Evolutionary conservation across 2,888 invertebrate species (phyloP), one percentile per base, ranked within the genome.

Genomic region (Mythimna impura): DNA sequence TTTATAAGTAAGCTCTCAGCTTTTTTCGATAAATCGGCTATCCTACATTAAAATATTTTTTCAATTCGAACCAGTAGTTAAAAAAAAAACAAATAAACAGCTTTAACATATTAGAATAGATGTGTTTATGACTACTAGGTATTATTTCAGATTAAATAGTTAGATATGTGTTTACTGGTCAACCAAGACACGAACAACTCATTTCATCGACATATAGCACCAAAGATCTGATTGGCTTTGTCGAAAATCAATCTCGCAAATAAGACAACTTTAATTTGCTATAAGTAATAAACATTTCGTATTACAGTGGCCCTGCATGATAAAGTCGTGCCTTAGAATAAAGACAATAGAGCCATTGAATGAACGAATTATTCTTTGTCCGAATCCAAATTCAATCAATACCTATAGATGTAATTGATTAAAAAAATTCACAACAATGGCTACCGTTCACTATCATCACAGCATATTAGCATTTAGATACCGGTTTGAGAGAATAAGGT

Each of bases 401-500:
- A 14, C 2, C 3, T 47, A 47, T 47, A 47, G 47, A 47, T 47
- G 0, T 47, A 47, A 47, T 20, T 20, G 17, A 47, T 47, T 20
- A 17, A 47, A 47, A 43, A 47, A 47, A 17, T 47, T 17, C 20
- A 17, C 7, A 70, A 83, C 79, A 79, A 81, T 73, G 22, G 55
- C 64, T 73, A 61, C 58, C 50, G 57, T 54, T 43, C 7, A 47
- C 22, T 71, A 57, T 47, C 50, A 72, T 69, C 43, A 54, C 20
- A 58, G 40, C 25, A 62, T 73, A 66, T 52, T 69, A 52, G 6
- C 7, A 10, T 22, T 40, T n/a, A n/a, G 22, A 25, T 40, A 79
- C 75, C 69, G 66, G 76, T 83, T 81, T 71, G 0, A 40, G 12
- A 50, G 17, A 58, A 50, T 50, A 62, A 57, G 30, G 54, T 30